These are phyloP conservation scores for Galendromus occidentalis DNA, from an alignment of 1,140 invertebrate species.

Conservation along the genomic window DNA sequence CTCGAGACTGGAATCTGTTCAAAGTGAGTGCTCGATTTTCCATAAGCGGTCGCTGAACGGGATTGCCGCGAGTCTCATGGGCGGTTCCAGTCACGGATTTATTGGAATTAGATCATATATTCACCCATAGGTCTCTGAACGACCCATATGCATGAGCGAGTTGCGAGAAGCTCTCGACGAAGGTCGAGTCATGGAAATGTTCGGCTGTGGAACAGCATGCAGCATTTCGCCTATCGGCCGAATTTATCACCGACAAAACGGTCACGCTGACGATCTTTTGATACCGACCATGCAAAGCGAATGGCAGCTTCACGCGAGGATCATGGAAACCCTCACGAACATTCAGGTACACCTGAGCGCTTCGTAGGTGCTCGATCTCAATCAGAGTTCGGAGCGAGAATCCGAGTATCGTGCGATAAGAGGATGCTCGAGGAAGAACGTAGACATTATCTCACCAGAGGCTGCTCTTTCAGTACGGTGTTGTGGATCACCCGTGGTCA, in stretches of 20 bases:
- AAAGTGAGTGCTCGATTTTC: background rate
- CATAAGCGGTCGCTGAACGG: too few relatives aligned
- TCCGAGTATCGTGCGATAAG: too few relatives aligned
- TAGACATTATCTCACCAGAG: too few relatives aligned
- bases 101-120: too few relatives aligned
- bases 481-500: background rate
- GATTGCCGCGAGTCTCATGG: too few relatives aligned
- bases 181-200: slow-evolving; percentile 69
- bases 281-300: background rate
- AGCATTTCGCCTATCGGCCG: slow-evolving; percentile 67
- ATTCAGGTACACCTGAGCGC: background rate
- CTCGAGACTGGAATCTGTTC: slow-evolving; percentile 43
- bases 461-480: background rate
- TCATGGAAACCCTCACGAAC: background rate
- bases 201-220: slow-evolving; percentile 83
- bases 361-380: too few relatives aligned
- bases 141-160: slow-evolving; percentile 60
- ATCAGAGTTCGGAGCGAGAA: too few relatives aligned
- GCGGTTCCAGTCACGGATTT: too few relatives aligned
- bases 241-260: slow-evolving; percentile 40
- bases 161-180: slow-evolving; percentile 47
- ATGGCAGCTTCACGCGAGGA: background rate
- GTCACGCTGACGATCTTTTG: background rate
- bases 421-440: too few relatives aligned
- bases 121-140: slow-evolving; percentile 41